Evolutionary conservation across 1,140 invertebrate species (phyloP), one percentile per base, ranked within the genome.

Genomic region (Amyelois transitella): DNA sequence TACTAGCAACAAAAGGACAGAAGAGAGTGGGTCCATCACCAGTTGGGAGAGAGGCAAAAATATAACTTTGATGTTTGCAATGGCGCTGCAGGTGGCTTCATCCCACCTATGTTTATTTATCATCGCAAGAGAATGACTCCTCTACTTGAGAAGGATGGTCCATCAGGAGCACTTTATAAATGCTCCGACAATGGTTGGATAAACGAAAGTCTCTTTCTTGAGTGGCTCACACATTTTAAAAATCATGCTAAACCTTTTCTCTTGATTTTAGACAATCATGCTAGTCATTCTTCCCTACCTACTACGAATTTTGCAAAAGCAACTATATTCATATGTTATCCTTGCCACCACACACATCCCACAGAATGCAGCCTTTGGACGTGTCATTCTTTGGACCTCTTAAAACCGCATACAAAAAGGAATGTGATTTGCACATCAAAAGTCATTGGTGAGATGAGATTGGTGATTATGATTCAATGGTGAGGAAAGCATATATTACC

Each of bases 151-250:
- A 77, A 64, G 24, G 76, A 72, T 59, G 77, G 70, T 66, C 65
- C 65, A 63, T 32, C 60, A 66, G 62, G 62, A 0, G 58, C 60
- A 6, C 24, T 73, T 50, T 69, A 74, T 45, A 64, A 62, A 63
- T 77, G 66, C 20, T 79, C 67, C 32, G 57, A 69, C 17, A 71
- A 65, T 19, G 69, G 78, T 17, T 88, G 77, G 73, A 86, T 80
- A 25, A 75, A 74, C 6, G 67, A 78, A 32, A 12, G 55, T 54
- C 53, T 75, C 14, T 86, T 84, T 68, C 44, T 80, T 44, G 62
- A 78, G 62, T 86, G 81, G 79, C 43, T 89, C 28, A 49, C 64
- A 28, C 74, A 90, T 69, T 90, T 91, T 66, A 62, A 72, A 20
- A 61, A 72, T 24, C 50, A 72, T 54, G 62, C 70, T 18, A 77